Evolutionary conservation across 2,888 invertebrate species (phyloP).

Genomic region (Drosophila antonietae): DNA sequence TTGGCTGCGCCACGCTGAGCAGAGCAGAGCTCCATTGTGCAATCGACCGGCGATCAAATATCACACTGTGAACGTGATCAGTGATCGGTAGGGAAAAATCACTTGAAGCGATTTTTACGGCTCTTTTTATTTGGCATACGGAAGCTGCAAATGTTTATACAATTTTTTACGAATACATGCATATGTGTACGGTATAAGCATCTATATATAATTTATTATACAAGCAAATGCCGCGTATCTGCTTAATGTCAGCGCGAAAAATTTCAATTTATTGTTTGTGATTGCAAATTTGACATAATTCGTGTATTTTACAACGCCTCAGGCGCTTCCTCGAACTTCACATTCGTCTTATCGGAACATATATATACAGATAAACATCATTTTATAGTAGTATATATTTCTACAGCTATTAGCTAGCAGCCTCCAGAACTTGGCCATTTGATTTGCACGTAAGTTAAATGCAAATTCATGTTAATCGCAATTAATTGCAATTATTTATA

Average conservation of each 20-base stretch:
- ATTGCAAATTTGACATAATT: constrained; percentile 74
- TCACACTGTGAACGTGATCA: constrained; percentile 49
- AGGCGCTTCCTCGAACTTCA: constrained; percentile 14
- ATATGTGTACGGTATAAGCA: constrained; percentile 15
- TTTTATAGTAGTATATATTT: background rate
- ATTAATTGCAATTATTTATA: constrained; percentile 69
- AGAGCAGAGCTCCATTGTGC: constrained; percentile 19
- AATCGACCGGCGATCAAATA: constrained; percentile 44
- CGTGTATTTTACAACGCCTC: constrained; percentile 43
- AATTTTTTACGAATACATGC: constrained; percentile 8
- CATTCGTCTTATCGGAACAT: constrained; percentile 5
- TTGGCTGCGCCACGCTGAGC: constrained; percentile 55
- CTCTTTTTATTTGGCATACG: constrained; percentile 42
- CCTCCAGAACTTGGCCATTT: constrained; percentile 31
- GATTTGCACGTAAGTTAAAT: constrained; percentile 60
- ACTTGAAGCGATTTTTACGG: background rate
- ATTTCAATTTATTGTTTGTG: constrained; percentile 65
- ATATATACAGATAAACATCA: constrained; percentile 2
- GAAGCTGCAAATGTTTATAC: constrained; percentile 52
- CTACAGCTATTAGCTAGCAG: background rate
- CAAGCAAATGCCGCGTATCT: constrained; percentile 57
- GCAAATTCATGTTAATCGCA: constrained; percentile 64
- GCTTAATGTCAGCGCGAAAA: constrained; percentile 62
- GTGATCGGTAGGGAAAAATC: constrained; percentile 39
- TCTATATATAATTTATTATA: constrained; percentile 50